Conservation (phyloP, 2,113 vertebrate genomes). For the Ptychochromis oligacanthus region DNA sequence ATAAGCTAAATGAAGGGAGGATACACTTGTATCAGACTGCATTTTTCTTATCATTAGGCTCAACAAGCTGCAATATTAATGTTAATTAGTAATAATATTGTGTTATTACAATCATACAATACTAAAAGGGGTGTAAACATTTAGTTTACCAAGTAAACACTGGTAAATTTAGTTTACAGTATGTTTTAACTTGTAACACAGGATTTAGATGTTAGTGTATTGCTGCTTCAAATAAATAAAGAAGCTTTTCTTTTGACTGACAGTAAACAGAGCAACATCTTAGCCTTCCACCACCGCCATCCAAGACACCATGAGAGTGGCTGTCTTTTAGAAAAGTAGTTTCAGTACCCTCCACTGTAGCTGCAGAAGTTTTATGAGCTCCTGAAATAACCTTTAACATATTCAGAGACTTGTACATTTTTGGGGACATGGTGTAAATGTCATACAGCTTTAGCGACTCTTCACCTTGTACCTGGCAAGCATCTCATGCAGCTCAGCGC, state of each 20-base stretch:
- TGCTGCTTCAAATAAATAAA: background rate
- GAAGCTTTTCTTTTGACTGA: background rate
- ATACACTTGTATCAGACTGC: background rate
- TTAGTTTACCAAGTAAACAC: too few relatives aligned
- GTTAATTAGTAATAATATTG: background rate
- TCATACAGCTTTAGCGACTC: background rate
- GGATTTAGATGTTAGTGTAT: background rate
- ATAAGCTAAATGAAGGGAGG: background rate
- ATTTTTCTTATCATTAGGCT: background rate
- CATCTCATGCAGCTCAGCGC: conserved; percentile 1
- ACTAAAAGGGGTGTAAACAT: too few relatives aligned
- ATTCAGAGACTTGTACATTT: background rate
- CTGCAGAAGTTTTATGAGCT: background rate
- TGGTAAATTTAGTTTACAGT: accelerated
- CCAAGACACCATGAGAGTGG: background rate
- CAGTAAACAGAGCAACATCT: background rate
- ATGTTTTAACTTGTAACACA: background rate
- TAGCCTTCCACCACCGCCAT: background rate
- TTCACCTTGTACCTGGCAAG: background rate
- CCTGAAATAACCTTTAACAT: background rate
- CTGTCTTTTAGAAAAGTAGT: background rate
- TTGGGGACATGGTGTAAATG: background rate
- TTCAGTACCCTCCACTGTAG: background rate
- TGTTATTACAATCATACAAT: background rate
- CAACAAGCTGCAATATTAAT: background rate